A percentile compares a stretch with the other conserved stretches of the same genome.
phyloP scores from a whole-genome alignment of 2,797 vertebrate genomes.

The Sebastes matsubarae region DNA sequence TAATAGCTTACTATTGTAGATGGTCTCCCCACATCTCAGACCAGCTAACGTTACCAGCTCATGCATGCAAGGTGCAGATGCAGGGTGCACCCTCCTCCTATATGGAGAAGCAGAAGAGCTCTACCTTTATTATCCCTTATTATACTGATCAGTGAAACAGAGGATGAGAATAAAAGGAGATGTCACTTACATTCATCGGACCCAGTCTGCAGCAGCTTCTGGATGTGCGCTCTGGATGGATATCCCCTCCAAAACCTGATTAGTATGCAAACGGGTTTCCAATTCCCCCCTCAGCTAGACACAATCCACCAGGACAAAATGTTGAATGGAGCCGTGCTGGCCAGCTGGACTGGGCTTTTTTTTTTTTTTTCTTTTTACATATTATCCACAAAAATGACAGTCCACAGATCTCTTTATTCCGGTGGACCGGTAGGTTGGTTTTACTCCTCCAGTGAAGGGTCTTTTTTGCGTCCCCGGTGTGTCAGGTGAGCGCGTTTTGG shows the following conservation, averaged over 20 bases:
- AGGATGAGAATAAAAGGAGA: conserved; percentile 38
- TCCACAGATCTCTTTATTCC: conserved; percentile 34
- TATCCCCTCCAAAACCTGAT: conserved; percentile 66
- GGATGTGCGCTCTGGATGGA: conserved; percentile 67
- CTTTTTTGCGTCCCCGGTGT: not conserved
- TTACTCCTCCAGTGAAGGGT: conserved; percentile 41
- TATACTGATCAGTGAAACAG: not conserved
- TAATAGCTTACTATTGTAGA: conserved; percentile 17
- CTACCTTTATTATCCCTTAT: not conserved
- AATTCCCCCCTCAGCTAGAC: conserved; percentile 48
- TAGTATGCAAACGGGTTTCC: conserved; percentile 78
- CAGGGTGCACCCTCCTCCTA: conserved; percentile 45
- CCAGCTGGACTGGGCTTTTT: conserved; percentile 25
- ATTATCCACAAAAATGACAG: conserved; percentile 68
- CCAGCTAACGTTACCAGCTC: conserved; percentile 20
- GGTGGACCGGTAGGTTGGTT: not conserved
- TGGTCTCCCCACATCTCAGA: conserved; percentile 12
- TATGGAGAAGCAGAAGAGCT: not conserved
- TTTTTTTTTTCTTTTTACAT: conserved; percentile 26
- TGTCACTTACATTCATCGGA: conserved; percentile 83
- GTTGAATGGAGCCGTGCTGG: conserved; percentile 58
- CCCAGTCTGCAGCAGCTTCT: conserved; percentile 60
- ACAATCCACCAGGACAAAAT: conserved; percentile 60
- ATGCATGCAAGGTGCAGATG: conserved; percentile 64
- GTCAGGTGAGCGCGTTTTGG: conserved; percentile 70